phyloP scores from a whole-genome alignment of 64 coral and sea anemone species.

The Orbicella faveolata region DNA sequence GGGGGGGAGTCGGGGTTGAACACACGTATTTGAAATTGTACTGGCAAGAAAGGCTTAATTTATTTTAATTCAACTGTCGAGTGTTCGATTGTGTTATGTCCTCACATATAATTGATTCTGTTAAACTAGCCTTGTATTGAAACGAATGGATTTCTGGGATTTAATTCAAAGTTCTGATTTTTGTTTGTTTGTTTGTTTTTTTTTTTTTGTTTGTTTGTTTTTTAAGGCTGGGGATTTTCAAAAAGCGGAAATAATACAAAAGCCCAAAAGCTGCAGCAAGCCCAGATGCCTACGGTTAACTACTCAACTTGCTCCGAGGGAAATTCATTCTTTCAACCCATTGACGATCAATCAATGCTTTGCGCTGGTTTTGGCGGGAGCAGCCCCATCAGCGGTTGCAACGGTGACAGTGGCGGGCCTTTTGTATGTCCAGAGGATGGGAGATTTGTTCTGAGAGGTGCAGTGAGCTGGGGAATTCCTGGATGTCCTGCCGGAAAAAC shows the following conservation, averaged over 20 bases:
- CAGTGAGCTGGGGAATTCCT: slow-evolving; percentile 71
- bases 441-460: slow-evolving; percentile 60
- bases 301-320: slow-evolving; percentile 53
- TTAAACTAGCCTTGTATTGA: too few species aligned
- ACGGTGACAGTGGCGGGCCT: slow-evolving; percentile 87
- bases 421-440: slow-evolving; percentile 54
- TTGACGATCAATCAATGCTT: slow-evolving; percentile 69
- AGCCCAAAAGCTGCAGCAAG: slow-evolving; percentile 56
- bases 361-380: slow-evolving; percentile 70
- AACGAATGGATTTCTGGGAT: too few species aligned
- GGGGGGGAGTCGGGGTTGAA: too few species aligned
- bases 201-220: neutral
- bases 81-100: too few species aligned
- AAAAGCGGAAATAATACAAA: neutral
- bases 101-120: too few species aligned
- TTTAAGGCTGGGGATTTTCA: slow-evolving; percentile 22
- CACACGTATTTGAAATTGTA: too few species aligned
- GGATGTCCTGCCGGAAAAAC: slow-evolving; percentile 39
- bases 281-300: slow-evolving; percentile 53
- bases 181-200: neutral
- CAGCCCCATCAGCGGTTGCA: slow-evolving; percentile 61
- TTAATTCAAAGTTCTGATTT: too few species aligned
- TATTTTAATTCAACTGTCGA: too few species aligned
- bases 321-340: slow-evolving; percentile 71
- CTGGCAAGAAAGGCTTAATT: too few species aligned